A percentile compares a stretch with the other conserved stretches of the same genome.
These are phyloP conservation scores for Neoitamus cyanurus DNA, from an alignment of 2,888 invertebrate species.

Conservation along the genomic window DNA sequence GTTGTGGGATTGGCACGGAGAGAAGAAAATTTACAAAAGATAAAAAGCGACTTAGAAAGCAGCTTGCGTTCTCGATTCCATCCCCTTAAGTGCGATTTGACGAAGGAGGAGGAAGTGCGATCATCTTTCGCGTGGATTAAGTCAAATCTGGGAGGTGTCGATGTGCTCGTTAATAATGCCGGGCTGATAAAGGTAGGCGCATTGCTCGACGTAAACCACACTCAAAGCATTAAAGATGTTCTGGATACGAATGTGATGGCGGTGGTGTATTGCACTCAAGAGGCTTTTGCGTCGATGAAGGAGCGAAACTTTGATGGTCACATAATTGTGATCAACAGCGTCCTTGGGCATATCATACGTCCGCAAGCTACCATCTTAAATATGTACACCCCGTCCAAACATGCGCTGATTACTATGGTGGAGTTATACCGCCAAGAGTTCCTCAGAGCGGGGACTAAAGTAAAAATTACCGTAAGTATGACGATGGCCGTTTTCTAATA, in stretches of 20 bases:
- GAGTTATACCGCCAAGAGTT: slow-evolving; percentile 54
- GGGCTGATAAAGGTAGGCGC: slow-evolving; percentile 60
- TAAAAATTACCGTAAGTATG: slow-evolving; percentile 53
- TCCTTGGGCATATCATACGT: slow-evolving; percentile 56
- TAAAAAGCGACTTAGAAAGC: slow-evolving; percentile 56
- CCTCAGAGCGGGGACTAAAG: slow-evolving; percentile 37
- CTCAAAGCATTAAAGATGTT: slow-evolving; percentile 59
- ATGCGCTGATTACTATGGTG: slow-evolving; percentile 54
- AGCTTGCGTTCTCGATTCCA: slow-evolving; percentile 57
- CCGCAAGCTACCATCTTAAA: slow-evolving; percentile 45
- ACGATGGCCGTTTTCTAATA: not conserved
- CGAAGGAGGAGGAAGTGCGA: slow-evolving; percentile 68
- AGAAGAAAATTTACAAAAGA: slow-evolving; percentile 61
- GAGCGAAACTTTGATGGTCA: slow-evolving; percentile 63
- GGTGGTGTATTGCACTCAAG: slow-evolving; percentile 64
- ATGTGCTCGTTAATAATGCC: slow-evolving; percentile 72
- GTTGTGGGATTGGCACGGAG: slow-evolving; percentile 71
- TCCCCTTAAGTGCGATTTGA: slow-evolving; percentile 66
- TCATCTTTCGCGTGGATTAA: slow-evolving; percentile 68
- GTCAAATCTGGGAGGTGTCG: slow-evolving; percentile 67
- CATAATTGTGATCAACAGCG: slow-evolving; percentile 66
- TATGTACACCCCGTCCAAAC: slow-evolving; percentile 55
- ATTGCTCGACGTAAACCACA: slow-evolving; percentile 53
- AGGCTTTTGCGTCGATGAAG: slow-evolving; percentile 68
- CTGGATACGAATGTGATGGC: slow-evolving; percentile 67